Evolutionary conservation across 2,888 invertebrate genomes (phyloP).

Genomic region (Cynaeus angustus): DNA sequence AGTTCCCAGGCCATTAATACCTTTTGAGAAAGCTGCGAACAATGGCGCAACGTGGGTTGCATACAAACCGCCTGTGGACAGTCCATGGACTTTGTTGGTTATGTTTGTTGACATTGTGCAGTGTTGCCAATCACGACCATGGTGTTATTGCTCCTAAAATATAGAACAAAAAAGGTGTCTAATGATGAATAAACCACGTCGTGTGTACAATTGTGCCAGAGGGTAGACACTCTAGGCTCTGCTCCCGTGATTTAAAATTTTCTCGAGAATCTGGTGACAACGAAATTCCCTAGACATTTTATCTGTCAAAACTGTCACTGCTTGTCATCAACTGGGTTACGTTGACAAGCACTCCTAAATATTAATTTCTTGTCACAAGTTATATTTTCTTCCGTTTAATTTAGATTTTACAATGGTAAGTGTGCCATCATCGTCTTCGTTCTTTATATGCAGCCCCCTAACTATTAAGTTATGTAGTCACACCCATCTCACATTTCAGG

Average conservation of each 20-base stretch:
- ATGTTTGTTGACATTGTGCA: too few species aligned
- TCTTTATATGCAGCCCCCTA: background rate
- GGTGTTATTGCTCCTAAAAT: too few species aligned
- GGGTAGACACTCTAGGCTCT: too few species aligned
- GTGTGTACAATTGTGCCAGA: too few species aligned
- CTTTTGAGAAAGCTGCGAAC: conserved; percentile 4
- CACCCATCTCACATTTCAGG: conserved; percentile 73
- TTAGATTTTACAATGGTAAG: conserved; percentile 20
- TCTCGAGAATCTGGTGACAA: background rate
- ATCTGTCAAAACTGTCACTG: conserved; percentile 21
- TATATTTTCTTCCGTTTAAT: conserved; percentile 27
- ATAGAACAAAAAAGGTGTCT: too few species aligned
- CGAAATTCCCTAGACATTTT: conserved; percentile 2
- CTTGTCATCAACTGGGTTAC: conserved; percentile 33
- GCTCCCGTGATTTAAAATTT: too few species aligned
- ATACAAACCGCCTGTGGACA: background rate
- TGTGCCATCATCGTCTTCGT: background rate
- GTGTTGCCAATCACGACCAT: too few species aligned
- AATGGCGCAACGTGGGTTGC: conserved; percentile 1
- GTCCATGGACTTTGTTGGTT: too few species aligned
- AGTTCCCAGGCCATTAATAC: conserved; percentile 6
- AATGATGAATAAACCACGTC: too few species aligned
- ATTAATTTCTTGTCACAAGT: conserved; percentile 33
- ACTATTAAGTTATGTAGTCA: conserved; percentile 8
- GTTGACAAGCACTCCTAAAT: conserved; percentile 26